Conservation (phyloP, 2,113 vertebrate genomes). For the Talpa occidentalis region DNA sequence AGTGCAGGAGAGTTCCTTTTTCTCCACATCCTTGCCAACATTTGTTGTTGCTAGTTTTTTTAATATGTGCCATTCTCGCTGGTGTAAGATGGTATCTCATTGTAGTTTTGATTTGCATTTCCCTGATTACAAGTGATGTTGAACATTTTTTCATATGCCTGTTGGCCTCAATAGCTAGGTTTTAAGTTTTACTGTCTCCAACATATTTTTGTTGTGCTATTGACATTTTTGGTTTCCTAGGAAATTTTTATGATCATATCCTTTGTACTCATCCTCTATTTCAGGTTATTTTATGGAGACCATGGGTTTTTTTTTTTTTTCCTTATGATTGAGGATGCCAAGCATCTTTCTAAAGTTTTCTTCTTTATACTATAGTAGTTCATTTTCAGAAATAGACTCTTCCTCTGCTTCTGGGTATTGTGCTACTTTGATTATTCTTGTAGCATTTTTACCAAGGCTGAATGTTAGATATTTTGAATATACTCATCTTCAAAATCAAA, state of each 20-base stretch:
- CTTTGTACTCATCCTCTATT: background rate
- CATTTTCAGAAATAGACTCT: slow-evolving; percentile 45
- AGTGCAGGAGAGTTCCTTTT: no score
- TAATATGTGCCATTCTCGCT: no score
- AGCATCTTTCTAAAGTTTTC: background rate
- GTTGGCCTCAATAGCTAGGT: background rate
- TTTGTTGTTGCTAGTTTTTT: no score
- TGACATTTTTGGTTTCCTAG: background rate
- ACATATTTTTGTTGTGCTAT: background rate
- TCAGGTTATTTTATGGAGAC: background rate
- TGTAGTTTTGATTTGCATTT: no score
- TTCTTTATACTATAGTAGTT: slow-evolving; percentile 2
- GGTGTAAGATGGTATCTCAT: no score
- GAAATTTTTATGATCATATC: background rate
- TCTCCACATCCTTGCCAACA: no score
- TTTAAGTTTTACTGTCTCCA: background rate
- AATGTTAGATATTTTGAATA: background rate
- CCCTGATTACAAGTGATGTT: no score
- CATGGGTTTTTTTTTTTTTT: background rate
- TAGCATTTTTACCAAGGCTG: slow-evolving; percentile 19
- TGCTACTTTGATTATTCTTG: background rate
- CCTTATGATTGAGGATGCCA: background rate
- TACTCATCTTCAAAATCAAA: slow-evolving; percentile 8
- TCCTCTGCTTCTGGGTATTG: background rate
- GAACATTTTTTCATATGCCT: no score